phyloP scores from a whole-genome alignment of 1,140 invertebrate genomes.

The Drosophila ercepeae region DNA sequence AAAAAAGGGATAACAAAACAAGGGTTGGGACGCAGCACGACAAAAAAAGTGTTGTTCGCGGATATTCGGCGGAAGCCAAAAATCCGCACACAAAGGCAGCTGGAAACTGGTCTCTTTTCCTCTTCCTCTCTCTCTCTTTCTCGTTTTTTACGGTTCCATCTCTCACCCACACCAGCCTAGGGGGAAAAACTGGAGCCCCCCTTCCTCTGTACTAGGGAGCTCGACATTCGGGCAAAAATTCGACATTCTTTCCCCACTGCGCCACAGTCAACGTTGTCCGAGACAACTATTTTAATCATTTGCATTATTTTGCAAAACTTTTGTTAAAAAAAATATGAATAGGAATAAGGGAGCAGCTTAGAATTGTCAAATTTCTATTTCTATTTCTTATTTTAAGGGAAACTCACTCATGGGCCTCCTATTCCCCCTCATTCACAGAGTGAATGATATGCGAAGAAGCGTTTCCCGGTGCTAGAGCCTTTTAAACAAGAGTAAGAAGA shows the following conservation, averaged over 20 bases:
- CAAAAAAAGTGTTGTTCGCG: constrained; percentile 16
- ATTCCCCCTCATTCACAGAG: not conserved
- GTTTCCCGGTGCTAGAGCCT: not conserved
- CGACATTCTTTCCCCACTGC: no score
- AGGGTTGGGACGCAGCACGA: constrained; percentile 43
- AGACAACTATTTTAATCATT: no score
- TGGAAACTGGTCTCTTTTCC: constrained; percentile 27
- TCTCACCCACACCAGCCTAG: constrained; percentile 18
- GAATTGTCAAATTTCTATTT: no score
- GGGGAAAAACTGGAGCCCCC: constrained; percentile 3
- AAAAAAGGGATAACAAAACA: constrained; percentile 68
- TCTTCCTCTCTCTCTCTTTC: not conserved
- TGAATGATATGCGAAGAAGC: not conserved
- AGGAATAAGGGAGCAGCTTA: no score
- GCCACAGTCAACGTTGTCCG: no score
- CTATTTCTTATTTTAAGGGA: no score
- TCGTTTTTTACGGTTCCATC: constrained; percentile 12
- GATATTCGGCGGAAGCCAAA: constrained; percentile 9
- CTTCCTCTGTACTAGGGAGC: not conserved
- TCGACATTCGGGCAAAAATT: no score
- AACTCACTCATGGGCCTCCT: no score
- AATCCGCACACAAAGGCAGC: constrained; percentile 42
- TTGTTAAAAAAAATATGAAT: no score
- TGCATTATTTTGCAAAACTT: no score
- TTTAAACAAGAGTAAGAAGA: not conserved